phyloP scores from a whole-genome alignment of 2,888 invertebrate genomes.

The Watsonalla binaria region DNA sequence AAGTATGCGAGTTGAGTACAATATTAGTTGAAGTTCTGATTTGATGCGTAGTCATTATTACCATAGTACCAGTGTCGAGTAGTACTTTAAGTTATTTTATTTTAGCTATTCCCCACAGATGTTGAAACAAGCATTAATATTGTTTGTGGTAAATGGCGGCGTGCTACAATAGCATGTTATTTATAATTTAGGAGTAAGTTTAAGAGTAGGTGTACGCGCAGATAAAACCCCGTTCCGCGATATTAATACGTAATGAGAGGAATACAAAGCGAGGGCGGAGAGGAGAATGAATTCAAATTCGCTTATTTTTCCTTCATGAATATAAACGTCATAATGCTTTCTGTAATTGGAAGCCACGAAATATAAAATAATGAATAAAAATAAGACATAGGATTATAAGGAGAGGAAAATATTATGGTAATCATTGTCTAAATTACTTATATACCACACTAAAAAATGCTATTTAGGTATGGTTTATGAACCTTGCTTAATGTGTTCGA shows the following conservation, averaged over 20 bases:
- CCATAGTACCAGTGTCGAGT: too few relatives aligned
- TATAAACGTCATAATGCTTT: slow-evolving; percentile 2
- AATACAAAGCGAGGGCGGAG: slow-evolving; percentile 21
- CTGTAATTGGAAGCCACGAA: neutral
- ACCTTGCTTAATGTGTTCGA: too few relatives aligned
- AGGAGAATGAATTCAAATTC: slow-evolving; percentile 18
- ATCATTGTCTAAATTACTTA: too few relatives aligned
- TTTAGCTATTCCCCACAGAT: too few relatives aligned
- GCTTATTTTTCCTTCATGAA: slow-evolving; percentile 22
- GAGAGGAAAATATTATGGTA: too few relatives aligned
- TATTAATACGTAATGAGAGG: slow-evolving; percentile 28
- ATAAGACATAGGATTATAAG: too few relatives aligned
- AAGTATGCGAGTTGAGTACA: too few relatives aligned
- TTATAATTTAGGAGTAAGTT: slow-evolving; percentile 18
- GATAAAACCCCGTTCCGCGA: slow-evolving; percentile 23
- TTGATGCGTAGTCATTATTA: too few relatives aligned
- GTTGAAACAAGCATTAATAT: neutral
- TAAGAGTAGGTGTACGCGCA: slow-evolving; percentile 19
- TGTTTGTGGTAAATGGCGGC: neutral
- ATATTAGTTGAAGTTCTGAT: too few relatives aligned
- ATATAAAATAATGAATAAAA: neutral
- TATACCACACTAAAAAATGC: too few relatives aligned
- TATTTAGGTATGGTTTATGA: too few relatives aligned
- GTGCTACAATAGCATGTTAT: slow-evolving; percentile 8
- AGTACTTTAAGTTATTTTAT: too few relatives aligned